Base-by-base conservation (phyloP, 1,140 invertebrate species). In the Lepidurus apus region DNA sequence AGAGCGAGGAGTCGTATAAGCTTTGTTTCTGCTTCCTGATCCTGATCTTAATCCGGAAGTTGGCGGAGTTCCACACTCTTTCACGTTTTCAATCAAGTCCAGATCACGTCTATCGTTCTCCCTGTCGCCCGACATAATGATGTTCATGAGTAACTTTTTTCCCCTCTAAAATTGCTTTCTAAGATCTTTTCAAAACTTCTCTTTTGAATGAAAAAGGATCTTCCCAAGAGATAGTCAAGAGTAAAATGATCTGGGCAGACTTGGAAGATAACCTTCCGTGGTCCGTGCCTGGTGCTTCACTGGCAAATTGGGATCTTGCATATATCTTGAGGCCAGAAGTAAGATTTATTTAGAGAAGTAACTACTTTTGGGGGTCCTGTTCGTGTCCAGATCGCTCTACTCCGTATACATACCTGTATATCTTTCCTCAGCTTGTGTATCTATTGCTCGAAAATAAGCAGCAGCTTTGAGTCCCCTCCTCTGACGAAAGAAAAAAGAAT, bases 311-410 rank as follows among this genome's bases (percentile, higher is more conserved):
- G 53, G 21, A n/a, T 21, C 21, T 65, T 65, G 53, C 53, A 65
- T 65, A 65, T 65, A 65, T 65, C 53, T 13, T 65, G 53, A 21
- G 21, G 21, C 17, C 53, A 13, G 21, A 65, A 65, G 17, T 65
- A 65, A 65, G 53, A 65, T 65, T 65, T 65, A 65, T 65, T 65
- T 65, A 65, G 21, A 65, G 53, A 65, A 65, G 53, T 65, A 65
- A 65, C 53, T 7, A n/a, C 13, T 65, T 21, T 65, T 34, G 34
- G 53, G 53, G 13, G 17, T 65, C 53, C 53, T 65, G 13, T 65
- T 21, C 53, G 17, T 17, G 53, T 65, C 53, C 53, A 65, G 53
- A 65, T 65, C 53, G 21, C 53, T 65, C 53, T 65, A 13, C 53
- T 65, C 53, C 53, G 53, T 65, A 65, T 65, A 21, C 21, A 65